Evolutionary conservation across 2,888 invertebrate species (phyloP).

Genomic region (Sinhomidia bicolor): DNA sequence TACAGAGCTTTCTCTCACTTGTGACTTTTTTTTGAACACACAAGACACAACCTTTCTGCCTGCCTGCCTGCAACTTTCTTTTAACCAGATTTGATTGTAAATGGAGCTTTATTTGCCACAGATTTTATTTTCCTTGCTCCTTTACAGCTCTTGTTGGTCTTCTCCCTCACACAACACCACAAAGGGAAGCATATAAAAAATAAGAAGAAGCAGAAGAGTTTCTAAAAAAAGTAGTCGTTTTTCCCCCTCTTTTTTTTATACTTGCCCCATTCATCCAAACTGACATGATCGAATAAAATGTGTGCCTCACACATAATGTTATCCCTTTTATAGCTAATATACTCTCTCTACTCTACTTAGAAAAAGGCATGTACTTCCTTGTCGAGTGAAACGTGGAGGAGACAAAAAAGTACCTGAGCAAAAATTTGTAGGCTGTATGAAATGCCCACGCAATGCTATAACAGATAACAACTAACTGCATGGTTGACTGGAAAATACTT

Average conservation of each 20-base stretch:
- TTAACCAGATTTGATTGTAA: conserved; percentile 74
- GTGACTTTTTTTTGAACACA: conserved; percentile 12
- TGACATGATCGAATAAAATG: conserved; percentile 70
- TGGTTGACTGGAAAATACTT: too few relatives aligned
- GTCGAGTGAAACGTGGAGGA: conserved; percentile 32
- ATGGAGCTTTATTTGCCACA: conserved; percentile 68
- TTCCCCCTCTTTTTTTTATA: conserved; percentile 31
- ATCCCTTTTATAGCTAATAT: not conserved
- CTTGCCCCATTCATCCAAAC: conserved; percentile 55
- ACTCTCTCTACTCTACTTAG: too few relatives aligned
- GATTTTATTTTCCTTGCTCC: conserved; percentile 25
- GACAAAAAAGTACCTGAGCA: conserved; percentile 45
- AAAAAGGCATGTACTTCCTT: too few relatives aligned
- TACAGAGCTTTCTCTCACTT: not conserved
- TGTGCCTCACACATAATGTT: conserved; percentile 51
- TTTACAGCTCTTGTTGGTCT: not conserved
- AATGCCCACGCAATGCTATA: too few relatives aligned
- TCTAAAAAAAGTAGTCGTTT: too few relatives aligned
- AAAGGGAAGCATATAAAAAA: not conserved
- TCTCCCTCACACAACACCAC: not conserved
- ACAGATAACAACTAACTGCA: too few relatives aligned
- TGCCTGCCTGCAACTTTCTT: conserved; percentile 49
- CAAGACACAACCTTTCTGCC: conserved; percentile 15
- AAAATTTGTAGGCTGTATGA: conserved; percentile 34
- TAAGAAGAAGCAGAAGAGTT: too few relatives aligned